Base-by-base conservation (phyloP, 2,113 vertebrate genomes). In the Carettochelys insculpta region DNA sequence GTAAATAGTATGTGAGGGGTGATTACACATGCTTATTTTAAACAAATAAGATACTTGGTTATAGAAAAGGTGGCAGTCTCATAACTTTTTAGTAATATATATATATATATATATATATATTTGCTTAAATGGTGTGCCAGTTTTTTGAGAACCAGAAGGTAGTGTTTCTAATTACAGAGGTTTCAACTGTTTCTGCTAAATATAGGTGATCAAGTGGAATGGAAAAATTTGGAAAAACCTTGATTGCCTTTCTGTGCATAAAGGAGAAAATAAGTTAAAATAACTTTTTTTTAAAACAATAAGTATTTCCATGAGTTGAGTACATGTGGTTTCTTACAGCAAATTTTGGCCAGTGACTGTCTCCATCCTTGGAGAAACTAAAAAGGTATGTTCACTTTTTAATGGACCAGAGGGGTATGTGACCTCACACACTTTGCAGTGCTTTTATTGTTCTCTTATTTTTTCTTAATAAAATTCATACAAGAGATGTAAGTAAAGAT, bases 261-360 rank as follows among this genome's bases (percentile, higher is more conserved):
- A 84, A 8, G 5, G 0, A 0, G 76, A 83, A 90, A 82, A 53
- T 29, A 2, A 1, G 38, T 75, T 68, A 38, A 65, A n/a, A 11
- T 38, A 16, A 68, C 58, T 68, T 75, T 73, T 75, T 73, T n/a
- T 12, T 77, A 54, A 51, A 45, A 13, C 73, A 0, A 24, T 20
- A 77, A 45, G 5, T 41, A 38, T 29, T 5, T 86, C 3, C 92
- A 68, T 93, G 84, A 96, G 84, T 51, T 47, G 10, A 90, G 58
- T 92, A 1, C 80, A 34, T 96, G 94, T 31, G 82, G 85, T 96
- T 90, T 90, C 31, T 97, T 97, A 45, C 96, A 99, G 99, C 96
- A 99, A 99, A 95, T 99, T 99, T 91, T 99, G 99, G 99, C 99
- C 99, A 50, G 97, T 97, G 80, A 97, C 96, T 38, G 89, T 98